These are phyloP conservation scores for Lagorchestes hirsutus DNA, from an alignment of 2,797 vertebrate genomes.

Conservation along the genomic window DNA sequence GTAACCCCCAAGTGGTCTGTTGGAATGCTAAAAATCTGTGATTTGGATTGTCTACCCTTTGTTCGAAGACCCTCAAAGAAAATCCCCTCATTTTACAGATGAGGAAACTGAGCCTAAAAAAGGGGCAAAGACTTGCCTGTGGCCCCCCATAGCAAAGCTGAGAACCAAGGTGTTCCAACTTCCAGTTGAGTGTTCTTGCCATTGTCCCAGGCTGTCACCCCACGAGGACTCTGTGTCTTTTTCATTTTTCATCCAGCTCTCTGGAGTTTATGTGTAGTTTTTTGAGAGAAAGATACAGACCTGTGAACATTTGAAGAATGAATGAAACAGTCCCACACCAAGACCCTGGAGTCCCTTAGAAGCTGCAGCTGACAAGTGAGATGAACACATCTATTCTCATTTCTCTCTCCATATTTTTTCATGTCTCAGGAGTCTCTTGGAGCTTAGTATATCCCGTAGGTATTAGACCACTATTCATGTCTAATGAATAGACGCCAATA, in stretches of 20 bases:
- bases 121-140: background rate
- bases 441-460: background rate
- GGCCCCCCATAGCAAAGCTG: background rate
- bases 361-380: background rate
- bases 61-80: background rate
- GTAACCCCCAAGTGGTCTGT: background rate
- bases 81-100: background rate
- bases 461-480: background rate
- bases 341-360: background rate
- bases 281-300: background rate
- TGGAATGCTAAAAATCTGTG: background rate
- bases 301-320: slow-evolving; percentile 1
- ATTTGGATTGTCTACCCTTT: background rate
- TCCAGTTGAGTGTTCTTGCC: background rate
- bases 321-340: background rate
- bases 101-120: background rate
- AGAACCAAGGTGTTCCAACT: background rate
- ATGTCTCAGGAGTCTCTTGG: slow-evolving; percentile 2
- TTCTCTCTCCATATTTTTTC: background rate
- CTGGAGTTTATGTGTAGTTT: background rate
- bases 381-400: background rate
- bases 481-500: no score
- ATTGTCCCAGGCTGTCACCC: background rate
- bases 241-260: slow-evolving; percentile 25
- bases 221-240: background rate